phyloP scores from a whole-genome alignment of 2,113 vertebrate genomes.

The Proterorhinus semilunaris region DNA sequence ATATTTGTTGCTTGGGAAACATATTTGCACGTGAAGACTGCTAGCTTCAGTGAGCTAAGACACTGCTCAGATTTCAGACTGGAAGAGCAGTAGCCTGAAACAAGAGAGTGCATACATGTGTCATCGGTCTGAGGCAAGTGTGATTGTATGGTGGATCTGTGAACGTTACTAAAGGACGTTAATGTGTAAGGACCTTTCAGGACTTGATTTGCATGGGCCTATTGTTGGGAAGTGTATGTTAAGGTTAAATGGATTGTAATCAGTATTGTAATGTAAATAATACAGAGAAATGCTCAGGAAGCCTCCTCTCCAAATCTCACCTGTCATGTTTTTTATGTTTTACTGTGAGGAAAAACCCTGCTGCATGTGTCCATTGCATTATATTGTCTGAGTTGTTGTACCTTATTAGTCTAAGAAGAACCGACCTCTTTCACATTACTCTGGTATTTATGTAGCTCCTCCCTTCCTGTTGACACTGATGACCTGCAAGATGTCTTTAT shows the following conservation, averaged over 20 bases:
- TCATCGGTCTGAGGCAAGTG: constrained; percentile 22
- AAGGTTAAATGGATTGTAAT: no score
- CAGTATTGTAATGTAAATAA: no score
- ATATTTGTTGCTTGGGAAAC: constrained; percentile 10
- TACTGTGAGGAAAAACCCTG: no score
- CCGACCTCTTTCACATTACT: no score
- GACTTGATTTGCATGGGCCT: not conserved
- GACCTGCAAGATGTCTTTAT: no score
- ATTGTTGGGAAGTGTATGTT: no score
- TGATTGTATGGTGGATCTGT: constrained; percentile 8
- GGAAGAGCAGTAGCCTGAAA: constrained; percentile 45
- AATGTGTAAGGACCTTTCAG: constrained; percentile 35
- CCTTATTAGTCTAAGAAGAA: no score
- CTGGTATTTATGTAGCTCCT: no score
- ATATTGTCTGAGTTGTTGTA: not conserved
- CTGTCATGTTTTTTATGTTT: no score
- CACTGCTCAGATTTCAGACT: constrained; percentile 63
- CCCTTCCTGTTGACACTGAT: no score
- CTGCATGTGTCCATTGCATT: not conserved
- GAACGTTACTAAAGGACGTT: constrained; percentile 38
- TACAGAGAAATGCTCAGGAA: no score
- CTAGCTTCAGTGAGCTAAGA: constrained; percentile 28
- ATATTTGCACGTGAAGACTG: constrained; percentile 24
- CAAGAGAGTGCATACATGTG: constrained; percentile 56
- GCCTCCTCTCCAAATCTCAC: no score